Conservation (phyloP, 2,113 vertebrate genomes). For the zebrafish (Danio rerio) region DNA sequence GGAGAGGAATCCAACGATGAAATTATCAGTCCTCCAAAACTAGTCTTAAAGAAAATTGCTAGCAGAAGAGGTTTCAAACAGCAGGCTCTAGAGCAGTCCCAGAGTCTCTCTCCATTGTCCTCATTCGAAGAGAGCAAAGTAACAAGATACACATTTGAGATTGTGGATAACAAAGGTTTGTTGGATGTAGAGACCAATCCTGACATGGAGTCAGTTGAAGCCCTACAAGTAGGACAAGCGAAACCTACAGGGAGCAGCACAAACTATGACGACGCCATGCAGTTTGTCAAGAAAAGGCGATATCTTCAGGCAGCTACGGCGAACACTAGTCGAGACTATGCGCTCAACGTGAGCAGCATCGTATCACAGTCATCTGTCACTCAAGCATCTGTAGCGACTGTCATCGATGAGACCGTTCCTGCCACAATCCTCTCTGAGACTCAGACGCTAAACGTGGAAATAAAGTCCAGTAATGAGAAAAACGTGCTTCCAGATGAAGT, state of each 20-base stretch:
- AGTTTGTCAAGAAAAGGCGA: conserved; percentile 97
- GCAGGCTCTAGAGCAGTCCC: conserved; percentile 79
- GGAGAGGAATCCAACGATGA: conserved; percentile 84
- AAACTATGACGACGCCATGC: conserved; percentile 99
- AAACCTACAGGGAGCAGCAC: conserved; percentile 93
- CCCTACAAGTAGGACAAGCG: conserved; percentile 86
- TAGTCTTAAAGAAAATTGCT: conserved; percentile 93
- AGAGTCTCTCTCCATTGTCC: conserved; percentile 85
- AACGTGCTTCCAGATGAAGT: conserved; percentile 96
- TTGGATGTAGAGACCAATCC: conserved; percentile 87
- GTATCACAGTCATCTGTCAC: conserved; percentile 89
- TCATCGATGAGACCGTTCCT: conserved; percentile 89
- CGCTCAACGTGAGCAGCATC: conserved; percentile 89
- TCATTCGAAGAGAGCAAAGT: conserved; percentile 93
- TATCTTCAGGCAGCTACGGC: conserved; percentile 90
- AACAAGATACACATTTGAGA: conserved; percentile 92
- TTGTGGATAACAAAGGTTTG: conserved; percentile 92
- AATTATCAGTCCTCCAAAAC: conserved; percentile 87
- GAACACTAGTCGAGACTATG: conserved; percentile 86
- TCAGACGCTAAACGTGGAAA: conserved; percentile 87
- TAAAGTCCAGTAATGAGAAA: conserved; percentile 92
- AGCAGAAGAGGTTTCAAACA: conserved; percentile 88
- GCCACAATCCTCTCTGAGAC: conserved; percentile 87
- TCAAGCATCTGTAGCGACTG: conserved; percentile 88
- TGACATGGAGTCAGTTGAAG: conserved; percentile 89